These are phyloP conservation scores for Listronotus bonariensis DNA, from an alignment of 1,140 invertebrate genomes.

Conservation along the genomic window DNA sequence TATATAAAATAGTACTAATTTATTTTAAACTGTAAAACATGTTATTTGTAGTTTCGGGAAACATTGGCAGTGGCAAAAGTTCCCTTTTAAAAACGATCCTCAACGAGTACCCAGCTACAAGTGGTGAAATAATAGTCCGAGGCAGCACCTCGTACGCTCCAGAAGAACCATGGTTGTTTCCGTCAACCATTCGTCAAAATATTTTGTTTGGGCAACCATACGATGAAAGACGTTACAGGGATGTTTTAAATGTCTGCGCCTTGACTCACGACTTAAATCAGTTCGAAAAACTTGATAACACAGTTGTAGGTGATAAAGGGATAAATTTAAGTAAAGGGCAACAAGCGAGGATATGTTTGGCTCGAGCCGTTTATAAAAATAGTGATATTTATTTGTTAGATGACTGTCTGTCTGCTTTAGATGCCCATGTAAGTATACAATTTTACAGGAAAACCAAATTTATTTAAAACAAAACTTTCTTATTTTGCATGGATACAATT, in stretches of 20 bases:
- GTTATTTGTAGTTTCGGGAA: constrained; percentile 16
- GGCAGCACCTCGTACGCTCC: constrained; percentile 80
- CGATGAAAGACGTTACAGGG: constrained; percentile 63
- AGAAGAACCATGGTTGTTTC: constrained; percentile 80
- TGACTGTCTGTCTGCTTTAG: constrained; percentile 82
- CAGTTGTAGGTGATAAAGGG: constrained; percentile 82
- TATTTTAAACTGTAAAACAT: no score
- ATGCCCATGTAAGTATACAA: constrained; percentile 72
- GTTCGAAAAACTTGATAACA: constrained; percentile 66
- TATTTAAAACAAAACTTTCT: no score
- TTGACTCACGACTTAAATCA: constrained; percentile 42
- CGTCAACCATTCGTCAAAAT: constrained; percentile 65
- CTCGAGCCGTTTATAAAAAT: constrained; percentile 79
- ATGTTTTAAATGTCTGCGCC: constrained; percentile 48
- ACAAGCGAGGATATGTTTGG: constrained; percentile 86
- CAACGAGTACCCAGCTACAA: constrained; percentile 68
- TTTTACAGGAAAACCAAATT: no score
- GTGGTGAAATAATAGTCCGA: constrained; percentile 65
- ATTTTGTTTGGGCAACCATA: constrained; percentile 64
- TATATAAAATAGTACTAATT: no score
- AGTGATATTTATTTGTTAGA: constrained; percentile 83
- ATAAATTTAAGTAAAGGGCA: constrained; percentile 83
- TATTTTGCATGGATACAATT: no score
- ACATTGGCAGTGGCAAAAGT: constrained; percentile 53
- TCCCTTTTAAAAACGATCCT: constrained; percentile 74